Percentiles rank a stretch among this genome's conserved stretches.
phyloP scores from a whole-genome alignment of 2,888 invertebrate genomes.

The Andrena bucephala region DNA sequence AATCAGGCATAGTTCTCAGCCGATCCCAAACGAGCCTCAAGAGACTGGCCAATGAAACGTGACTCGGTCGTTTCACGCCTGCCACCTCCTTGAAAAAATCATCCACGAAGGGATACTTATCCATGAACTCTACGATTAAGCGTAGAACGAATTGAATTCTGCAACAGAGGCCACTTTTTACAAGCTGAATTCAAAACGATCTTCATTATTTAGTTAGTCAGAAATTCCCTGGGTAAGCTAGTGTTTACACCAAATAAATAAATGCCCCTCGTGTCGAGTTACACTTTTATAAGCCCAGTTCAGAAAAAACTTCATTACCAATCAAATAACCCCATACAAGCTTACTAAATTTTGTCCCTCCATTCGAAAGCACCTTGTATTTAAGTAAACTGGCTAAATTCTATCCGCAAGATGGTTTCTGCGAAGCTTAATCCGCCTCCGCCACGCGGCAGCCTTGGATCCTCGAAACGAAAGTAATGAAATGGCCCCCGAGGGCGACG shows the following conservation, averaged over 20 bases:
- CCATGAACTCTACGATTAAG: conserved; percentile 67
- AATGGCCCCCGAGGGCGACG: conserved; percentile 11
- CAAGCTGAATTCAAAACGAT: background rate
- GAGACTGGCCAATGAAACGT: conserved; percentile 59
- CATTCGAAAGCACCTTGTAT: too few species aligned
- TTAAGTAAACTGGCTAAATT: too few species aligned
- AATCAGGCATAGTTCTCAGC: conserved; percentile 57
- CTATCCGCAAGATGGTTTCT: too few species aligned
- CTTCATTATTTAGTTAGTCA: background rate
- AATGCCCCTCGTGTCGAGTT: too few species aligned
- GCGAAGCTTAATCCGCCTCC: background rate
- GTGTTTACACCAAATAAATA: too few species aligned
- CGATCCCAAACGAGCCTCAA: conserved; percentile 62
- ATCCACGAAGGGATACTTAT: conserved; percentile 61
- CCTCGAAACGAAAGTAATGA: conserved; percentile 26
- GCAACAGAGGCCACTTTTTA: background rate
- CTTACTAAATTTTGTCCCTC: too few species aligned
- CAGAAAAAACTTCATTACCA: too few species aligned
- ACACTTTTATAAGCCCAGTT: too few species aligned
- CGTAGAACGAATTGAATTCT: conserved; percentile 69
- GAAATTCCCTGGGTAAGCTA: too few species aligned
- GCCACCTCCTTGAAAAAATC: conserved; percentile 45
- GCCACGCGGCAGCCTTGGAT: background rate
- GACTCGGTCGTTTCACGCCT: conserved; percentile 39
- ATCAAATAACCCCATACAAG: too few species aligned